These are phyloP conservation scores for Platanista minor DNA, from an alignment of 2,113 vertebrate species.

Conservation along the genomic window DNA sequence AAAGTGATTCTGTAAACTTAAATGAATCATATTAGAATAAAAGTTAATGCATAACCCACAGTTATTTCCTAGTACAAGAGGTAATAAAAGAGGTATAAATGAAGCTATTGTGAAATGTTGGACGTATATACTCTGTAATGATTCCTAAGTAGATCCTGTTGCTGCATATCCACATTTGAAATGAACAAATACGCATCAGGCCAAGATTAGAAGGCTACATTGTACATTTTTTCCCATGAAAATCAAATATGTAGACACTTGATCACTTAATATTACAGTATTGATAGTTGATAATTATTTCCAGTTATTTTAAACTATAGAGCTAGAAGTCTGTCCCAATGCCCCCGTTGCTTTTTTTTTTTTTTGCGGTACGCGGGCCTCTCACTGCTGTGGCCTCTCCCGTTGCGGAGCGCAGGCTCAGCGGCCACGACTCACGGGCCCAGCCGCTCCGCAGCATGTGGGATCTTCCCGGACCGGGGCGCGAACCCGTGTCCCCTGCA, in stretches of 20 bases:
- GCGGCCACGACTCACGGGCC: no score
- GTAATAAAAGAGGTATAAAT: neutral
- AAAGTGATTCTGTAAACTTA: neutral
- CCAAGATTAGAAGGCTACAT: neutral
- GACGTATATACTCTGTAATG: neutral
- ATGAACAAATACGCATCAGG: neutral
- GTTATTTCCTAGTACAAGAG: neutral
- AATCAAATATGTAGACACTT: neutral
- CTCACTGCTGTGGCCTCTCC: no score
- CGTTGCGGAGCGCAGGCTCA: no score
- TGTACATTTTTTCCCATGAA: neutral
- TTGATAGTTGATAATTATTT: neutral
- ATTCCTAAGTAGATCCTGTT: no score
- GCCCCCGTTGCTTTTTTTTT: neutral
- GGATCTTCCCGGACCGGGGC: no score
- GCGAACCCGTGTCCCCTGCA: no score
- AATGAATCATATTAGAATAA: neutral
- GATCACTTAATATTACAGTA: no score
- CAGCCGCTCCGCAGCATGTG: no score
- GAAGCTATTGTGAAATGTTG: accelerated
- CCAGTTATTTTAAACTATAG: neutral
- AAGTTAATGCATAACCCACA: neutral
- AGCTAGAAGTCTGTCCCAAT: no score
- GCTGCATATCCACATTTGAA: neutral
- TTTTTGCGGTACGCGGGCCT: no score